phyloP scores from a whole-genome alignment of 2,113 vertebrate species.

The Tenrec ecaudatus region DNA sequence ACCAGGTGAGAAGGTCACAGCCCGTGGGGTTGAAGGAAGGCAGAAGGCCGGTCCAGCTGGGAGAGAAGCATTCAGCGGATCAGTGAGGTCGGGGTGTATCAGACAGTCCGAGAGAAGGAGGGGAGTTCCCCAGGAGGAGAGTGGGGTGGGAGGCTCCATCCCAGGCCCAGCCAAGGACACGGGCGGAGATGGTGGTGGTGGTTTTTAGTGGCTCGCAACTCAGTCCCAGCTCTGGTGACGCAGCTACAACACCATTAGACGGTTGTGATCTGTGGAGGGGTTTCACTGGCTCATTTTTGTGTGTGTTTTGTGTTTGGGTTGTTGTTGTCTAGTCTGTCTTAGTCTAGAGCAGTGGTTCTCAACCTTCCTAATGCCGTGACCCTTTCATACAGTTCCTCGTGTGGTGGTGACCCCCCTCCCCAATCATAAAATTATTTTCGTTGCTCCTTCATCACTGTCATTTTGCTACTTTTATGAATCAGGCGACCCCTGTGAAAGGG shows the following conservation, averaged over 20 bases:
- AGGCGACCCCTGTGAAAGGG: too few species aligned
- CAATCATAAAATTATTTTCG: background rate
- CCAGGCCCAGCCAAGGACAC: background rate
- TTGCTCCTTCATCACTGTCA: too few species aligned
- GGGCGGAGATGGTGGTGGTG: background rate
- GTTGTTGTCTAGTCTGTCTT: background rate
- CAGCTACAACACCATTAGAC: background rate
- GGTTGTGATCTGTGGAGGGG: background rate
- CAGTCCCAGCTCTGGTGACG: background rate
- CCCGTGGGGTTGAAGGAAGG: background rate
- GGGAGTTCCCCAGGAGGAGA: background rate
- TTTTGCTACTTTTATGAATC: too few species aligned
- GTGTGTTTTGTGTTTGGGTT: too few species aligned
- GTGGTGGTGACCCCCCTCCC: too few species aligned
- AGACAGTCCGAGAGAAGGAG: background rate
- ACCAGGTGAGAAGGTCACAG: background rate
- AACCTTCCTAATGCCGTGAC: too few species aligned
- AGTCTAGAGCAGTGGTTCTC: background rate
- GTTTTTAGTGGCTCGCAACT: background rate
- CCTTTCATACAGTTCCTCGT: too few species aligned
- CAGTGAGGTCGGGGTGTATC: background rate
- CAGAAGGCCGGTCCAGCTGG: background rate
- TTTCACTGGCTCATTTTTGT: background rate
- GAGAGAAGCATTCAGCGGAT: background rate
- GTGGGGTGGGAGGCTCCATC: background rate